A percentile compares a stretch with the other conserved stretches of the same genome.
Evolutionary conservation across 2,113 vertebrate genomes (phyloP).

Genomic region (Chinchilla lanigera): DNA sequence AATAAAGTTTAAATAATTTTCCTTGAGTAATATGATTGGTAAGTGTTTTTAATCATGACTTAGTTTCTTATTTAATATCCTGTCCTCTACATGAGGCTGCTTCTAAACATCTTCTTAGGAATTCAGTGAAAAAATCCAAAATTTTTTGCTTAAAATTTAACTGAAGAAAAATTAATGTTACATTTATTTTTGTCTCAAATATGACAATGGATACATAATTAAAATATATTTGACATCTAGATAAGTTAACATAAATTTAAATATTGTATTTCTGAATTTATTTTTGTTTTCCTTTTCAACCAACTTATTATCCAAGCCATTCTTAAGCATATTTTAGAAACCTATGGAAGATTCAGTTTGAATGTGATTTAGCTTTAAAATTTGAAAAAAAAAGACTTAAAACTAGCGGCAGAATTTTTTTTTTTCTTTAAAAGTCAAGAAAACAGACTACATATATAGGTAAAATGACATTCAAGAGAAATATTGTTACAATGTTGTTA

Average conservation of each 20-base stretch:
- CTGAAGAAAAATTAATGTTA: neutral
- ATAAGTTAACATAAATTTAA: neutral
- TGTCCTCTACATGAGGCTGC: neutral
- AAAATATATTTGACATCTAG: neutral
- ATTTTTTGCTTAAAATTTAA: neutral
- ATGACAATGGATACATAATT: neutral
- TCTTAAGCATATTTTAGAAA: neutral
- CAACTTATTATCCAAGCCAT: neutral
- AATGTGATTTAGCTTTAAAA: neutral
- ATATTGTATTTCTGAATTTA: neutral
- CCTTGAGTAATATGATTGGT: neutral
- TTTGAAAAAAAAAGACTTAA: neutral
- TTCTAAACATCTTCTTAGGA: neutral
- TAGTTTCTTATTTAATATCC: neutral
- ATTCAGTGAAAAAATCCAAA: neutral
- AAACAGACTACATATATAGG: neutral
- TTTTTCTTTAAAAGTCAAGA: neutral
- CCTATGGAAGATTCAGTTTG: neutral
- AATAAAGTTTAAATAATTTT: neutral
- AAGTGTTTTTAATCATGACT: neutral
- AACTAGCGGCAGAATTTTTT: neutral
- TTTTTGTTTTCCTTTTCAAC: conserved; percentile 18
- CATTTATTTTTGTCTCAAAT: neutral
- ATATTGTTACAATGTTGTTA: neutral
- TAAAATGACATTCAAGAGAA: conserved; percentile 1